A percentile compares a stretch with the other conserved stretches of the same genome.
Conservation (phyloP, 2,888 invertebrate species). For the Cataglyphis rosenhaueri region DNA sequence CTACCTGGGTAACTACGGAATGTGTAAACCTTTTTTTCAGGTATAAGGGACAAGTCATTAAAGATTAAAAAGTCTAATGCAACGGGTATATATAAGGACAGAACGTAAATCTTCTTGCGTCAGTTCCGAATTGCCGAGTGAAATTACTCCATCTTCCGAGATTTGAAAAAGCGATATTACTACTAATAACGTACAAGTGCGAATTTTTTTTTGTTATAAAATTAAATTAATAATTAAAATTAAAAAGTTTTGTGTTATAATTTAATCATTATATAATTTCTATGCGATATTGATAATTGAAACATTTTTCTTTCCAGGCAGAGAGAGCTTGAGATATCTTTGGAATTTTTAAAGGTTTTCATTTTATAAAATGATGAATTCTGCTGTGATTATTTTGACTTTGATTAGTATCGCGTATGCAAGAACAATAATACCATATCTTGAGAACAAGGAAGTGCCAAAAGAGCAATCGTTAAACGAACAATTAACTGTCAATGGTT, state of each 20-base stretch:
- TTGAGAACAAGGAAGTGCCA: not conserved
- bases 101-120: not conserved
- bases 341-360: not conserved
- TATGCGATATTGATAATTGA: not conserved
- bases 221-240: not conserved
- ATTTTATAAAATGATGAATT: not conserved
- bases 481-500: not conserved
- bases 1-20: not conserved
- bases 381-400: not conserved
- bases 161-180: not conserved
- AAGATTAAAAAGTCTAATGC: not conserved
- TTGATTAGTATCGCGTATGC: not conserved
- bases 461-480: not conserved
- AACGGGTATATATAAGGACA: conserved; percentile 1
- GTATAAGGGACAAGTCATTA: not conserved
- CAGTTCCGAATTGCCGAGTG: not conserved
- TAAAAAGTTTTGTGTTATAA: not conserved
- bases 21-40: not conserved
- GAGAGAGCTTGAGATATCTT: not conserved
- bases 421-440: not conserved
- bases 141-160: not conserved
- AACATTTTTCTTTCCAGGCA: not conserved
- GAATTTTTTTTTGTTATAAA: not conserved
- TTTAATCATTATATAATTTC: not conserved
- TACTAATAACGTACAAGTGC: not conserved